Conservation (phyloP, 2,888 invertebrate species). For the Hemistola chrysoprasaria region DNA sequence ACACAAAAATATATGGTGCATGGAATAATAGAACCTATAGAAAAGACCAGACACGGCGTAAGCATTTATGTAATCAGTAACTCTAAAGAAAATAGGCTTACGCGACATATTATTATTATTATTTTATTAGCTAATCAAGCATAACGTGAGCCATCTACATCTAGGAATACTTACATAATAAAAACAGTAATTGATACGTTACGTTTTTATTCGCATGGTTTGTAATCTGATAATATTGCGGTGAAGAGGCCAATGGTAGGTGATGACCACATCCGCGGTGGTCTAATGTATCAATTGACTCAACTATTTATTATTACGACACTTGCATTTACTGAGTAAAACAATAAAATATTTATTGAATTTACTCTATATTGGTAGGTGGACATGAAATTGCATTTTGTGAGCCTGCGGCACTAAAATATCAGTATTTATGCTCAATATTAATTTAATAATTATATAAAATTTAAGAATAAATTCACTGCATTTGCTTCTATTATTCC, state of each 20-base stretch:
- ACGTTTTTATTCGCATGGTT: slow-evolving; percentile 27
- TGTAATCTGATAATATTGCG: slow-evolving; percentile 48
- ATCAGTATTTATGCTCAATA: too few species aligned
- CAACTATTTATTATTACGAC: slow-evolving; percentile 24
- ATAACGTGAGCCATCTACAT: slow-evolving; percentile 1
- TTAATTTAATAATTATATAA: too few species aligned
- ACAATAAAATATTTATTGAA: background rate
- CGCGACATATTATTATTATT: background rate
- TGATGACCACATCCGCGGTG: slow-evolving; percentile 59
- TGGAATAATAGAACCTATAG: too few species aligned
- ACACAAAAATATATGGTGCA: too few species aligned
- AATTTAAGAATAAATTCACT: too few species aligned
- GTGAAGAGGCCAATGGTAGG: slow-evolving; percentile 44
- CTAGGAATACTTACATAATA: slow-evolving; percentile 22
- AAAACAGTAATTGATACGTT: slow-evolving; percentile 17
- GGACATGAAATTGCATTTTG: too few species aligned
- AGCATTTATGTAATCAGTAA: too few species aligned
- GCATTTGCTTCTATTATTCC: too few species aligned
- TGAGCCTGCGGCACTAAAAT: too few species aligned
- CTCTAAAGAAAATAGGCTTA: background rate
- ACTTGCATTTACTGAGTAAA: slow-evolving; percentile 5
- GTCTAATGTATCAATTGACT: slow-evolving; percentile 35
- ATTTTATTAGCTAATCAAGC: background rate
- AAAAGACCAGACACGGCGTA: too few species aligned
- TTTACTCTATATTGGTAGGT: too few species aligned